Evolutionary conservation across 2,113 vertebrate species (phyloP).

Genomic region (Anguilla japonica): DNA sequence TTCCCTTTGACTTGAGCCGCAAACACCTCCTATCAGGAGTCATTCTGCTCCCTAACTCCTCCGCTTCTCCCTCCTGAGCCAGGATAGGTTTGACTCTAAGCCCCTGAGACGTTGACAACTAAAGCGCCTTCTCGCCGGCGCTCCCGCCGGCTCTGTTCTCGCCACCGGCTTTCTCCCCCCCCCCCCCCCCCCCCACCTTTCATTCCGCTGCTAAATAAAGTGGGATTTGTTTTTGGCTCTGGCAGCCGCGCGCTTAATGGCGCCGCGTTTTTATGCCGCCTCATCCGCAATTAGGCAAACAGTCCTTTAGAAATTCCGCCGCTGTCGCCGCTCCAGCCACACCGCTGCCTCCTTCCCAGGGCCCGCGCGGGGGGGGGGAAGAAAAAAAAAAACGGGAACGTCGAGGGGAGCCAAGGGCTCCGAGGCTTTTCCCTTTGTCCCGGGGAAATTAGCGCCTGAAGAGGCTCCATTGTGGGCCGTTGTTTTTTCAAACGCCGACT

Average conservation of each 20-base stretch:
- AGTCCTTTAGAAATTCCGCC: conserved; percentile 47
- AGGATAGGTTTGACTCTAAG: conserved; percentile 81
- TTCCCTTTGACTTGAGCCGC: conserved; percentile 76
- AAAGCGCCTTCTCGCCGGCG: conserved; percentile 71
- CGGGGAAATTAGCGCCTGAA: conserved; percentile 54
- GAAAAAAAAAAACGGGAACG: neutral
- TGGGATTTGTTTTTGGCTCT: conserved; percentile 61
- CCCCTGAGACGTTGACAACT: conserved; percentile 79
- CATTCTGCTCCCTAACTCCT: conserved; percentile 78
- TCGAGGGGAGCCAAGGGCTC: conserved; percentile 27
- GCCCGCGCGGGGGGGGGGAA: neutral
- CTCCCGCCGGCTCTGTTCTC: conserved; percentile 55
- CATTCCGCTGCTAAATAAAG: conserved; percentile 65
- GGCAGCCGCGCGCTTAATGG: conserved; percentile 54
- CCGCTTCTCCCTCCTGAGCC: conserved; percentile 76
- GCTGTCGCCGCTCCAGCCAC: conserved; percentile 11
- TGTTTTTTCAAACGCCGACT: conserved; percentile 47
- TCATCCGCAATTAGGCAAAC: conserved; percentile 71
- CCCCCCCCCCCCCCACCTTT: conserved; percentile 55
- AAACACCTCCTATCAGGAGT: conserved; percentile 81
- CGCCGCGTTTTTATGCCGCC: conserved; percentile 45
- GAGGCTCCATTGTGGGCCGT: conserved; percentile 58
- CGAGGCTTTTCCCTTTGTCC: conserved; percentile 58
- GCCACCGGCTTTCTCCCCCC: neutral
- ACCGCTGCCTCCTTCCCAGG: conserved; percentile 30